Percentiles rank a stretch among this genome's conserved stretches.
These are phyloP conservation scores for Pipistrellus pipistrellus DNA, from an alignment of 2,797 vertebrate genomes.

Conservation along the genomic window DNA sequence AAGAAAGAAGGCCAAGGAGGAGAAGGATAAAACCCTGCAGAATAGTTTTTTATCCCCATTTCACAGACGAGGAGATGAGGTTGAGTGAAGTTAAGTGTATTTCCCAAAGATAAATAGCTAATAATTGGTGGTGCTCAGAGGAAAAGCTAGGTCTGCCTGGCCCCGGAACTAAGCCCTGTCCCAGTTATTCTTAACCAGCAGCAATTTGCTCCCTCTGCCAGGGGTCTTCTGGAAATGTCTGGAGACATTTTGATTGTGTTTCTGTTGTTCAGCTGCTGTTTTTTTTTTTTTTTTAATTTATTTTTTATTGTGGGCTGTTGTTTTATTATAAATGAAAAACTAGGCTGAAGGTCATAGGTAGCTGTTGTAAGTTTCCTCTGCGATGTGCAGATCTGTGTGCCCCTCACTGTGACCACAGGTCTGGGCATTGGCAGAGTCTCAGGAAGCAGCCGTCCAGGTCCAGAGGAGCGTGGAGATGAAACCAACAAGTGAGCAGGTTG, in stretches of 20 bases:
- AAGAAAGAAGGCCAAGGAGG: not conserved
- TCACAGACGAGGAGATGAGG: not conserved
- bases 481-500: not conserved
- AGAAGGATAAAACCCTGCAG: not conserved
- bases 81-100: not conserved
- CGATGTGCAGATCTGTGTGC: not conserved
- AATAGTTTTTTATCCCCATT: not conserved
- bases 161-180: not conserved
- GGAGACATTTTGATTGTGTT: not conserved
- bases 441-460: not conserved
- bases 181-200: not conserved
- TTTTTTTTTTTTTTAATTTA: not conserved
- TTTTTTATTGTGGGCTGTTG: not conserved
- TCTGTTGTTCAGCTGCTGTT: not conserved
- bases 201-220: not conserved
- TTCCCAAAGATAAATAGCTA: not conserved
- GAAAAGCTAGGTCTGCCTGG: not conserved
- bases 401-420: not conserved
- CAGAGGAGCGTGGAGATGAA: not conserved
- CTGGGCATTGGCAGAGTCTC: not conserved
- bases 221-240: not conserved
- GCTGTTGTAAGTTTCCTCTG: not conserved
- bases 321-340: not conserved
- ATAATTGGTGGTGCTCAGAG: not conserved
- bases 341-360: not conserved